Evolutionary conservation across 2,797 vertebrate species (phyloP).

Genomic region (Remorina albescens): DNA sequence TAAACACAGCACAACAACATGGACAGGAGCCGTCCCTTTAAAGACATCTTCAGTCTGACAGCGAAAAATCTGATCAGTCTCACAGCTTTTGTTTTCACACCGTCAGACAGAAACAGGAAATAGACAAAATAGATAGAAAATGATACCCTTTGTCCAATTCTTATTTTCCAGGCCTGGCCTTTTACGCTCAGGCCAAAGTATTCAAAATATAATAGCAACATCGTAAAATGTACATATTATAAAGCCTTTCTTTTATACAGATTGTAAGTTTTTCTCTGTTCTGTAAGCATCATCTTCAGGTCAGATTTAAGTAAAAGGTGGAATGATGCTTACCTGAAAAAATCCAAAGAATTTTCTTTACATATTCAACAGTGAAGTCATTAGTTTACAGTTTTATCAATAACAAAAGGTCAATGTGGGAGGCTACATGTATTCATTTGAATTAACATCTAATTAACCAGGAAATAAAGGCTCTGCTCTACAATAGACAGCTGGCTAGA

Average conservation of each 20-base stretch:
- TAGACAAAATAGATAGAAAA: background rate
- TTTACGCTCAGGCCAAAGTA: no score
- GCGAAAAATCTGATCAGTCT: constrained; percentile 1
- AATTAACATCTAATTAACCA: background rate
- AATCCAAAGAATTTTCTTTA: no score
- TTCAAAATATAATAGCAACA: no score
- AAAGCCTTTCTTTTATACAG: no score
- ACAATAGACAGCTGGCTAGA: background rate
- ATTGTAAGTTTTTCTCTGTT: no score
- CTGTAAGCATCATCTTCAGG: no score
- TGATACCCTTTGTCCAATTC: background rate
- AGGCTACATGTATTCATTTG: background rate
- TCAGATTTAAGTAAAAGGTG: background rate
- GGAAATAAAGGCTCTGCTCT: no score
- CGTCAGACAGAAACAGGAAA: no score
- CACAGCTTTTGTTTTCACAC: background rate
- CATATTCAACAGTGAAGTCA: no score
- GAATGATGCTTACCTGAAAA: no score
- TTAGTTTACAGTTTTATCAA: no score
- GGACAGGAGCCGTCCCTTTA: constrained; percentile 82
- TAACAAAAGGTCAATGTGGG: background rate
- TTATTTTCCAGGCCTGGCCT: background rate
- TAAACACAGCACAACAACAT: constrained; percentile 85
- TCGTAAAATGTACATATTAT: background rate
- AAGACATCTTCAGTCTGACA: constrained; percentile 78